Base-by-base conservation (phyloP, 1,140 invertebrate genomes). In the Trichoplusia ni region DNA sequence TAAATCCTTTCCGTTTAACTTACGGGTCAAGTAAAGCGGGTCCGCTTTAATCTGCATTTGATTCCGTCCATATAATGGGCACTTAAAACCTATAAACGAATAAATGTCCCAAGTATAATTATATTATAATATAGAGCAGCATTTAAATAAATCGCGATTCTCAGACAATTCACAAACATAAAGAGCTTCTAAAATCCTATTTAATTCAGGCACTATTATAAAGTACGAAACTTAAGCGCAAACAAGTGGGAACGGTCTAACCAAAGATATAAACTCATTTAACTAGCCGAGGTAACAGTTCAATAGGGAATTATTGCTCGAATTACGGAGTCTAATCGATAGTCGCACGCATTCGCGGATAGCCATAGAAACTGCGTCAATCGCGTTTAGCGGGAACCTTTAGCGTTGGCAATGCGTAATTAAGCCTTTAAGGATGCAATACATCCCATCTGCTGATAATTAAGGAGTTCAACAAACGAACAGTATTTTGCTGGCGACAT, bases 271-370 rank as follows among this genome's bases (percentile, higher is more conserved):
- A 78, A 71, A 74, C 67, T 77, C 65, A 71, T 78, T 78, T 71
- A 76, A 65, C 63, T 67, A 42, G 51, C 58, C 51, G 38, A 68
- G 54, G 54, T 56, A 76, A 75, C 75, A 78, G 68, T 76, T 81
- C 68, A 81, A 81, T 81, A 60, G 73, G 71, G 67, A 75, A 71
- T 76, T 78, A 78, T 73, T 71, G 66, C 64, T 66, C 64, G 66
- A 75, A 73, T 69, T 71, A 69, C 67, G 46, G 54, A 62, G 54
- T 71, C 63, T 64, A 72, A 70, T 73, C 58, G 71, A 68, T 62
- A 64, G 69, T 69, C 33, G 59, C 47, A 69, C 54, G 69, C 66
- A 71, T 64, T 69, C 25, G 63, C 59, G 37, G 69, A 69, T 63
- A 33, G 47, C 42, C 56, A 77, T 69, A 56, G 63, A 63, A 67